phyloP scores from a whole-genome alignment of 2,888 invertebrate species.

The Andricus quercusramuli region DNA sequence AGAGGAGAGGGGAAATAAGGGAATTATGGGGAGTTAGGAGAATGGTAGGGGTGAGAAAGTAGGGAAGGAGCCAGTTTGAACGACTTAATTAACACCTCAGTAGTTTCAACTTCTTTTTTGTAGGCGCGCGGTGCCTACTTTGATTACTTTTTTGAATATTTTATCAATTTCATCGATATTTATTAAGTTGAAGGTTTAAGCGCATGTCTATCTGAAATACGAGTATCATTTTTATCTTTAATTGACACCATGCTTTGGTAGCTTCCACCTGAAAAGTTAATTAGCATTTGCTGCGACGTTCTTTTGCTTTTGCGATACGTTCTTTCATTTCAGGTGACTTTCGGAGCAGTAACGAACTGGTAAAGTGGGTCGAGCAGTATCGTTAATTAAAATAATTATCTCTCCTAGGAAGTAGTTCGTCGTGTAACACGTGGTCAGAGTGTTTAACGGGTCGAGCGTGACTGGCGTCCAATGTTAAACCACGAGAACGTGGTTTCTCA shows the following conservation, averaged over 20 bases:
- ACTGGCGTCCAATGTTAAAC: conserved; percentile 45
- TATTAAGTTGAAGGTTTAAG: no score
- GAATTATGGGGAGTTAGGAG: no score
- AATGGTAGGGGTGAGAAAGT: no score
- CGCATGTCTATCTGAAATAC: background rate
- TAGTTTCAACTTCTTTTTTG: no score
- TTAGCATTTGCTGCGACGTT: conserved; percentile 10
- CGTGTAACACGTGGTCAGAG: conserved; percentile 47
- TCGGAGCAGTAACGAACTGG: conserved; percentile 4
- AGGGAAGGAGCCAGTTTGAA: no score
- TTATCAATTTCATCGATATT: no score
- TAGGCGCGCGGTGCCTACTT: no score
- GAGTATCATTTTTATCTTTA: background rate
- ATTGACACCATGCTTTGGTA: background rate
- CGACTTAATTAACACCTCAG: no score
- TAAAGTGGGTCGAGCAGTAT: conserved; percentile 41
- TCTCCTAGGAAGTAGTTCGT: conserved; percentile 44
- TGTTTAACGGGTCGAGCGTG: conserved; percentile 49
- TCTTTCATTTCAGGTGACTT: conserved; percentile 13
- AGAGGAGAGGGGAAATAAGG: no score
- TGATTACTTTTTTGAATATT: no score
- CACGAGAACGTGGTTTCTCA: conserved; percentile 42
- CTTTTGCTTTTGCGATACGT: conserved; percentile 5
- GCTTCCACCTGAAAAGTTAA: conserved; percentile 21
- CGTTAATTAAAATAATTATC: conserved; percentile 51